Percentiles rank a stretch among this genome's conserved stretches.
phyloP scores from a whole-genome alignment of 2,797 vertebrate species.

The Clamator glandarius region DNA sequence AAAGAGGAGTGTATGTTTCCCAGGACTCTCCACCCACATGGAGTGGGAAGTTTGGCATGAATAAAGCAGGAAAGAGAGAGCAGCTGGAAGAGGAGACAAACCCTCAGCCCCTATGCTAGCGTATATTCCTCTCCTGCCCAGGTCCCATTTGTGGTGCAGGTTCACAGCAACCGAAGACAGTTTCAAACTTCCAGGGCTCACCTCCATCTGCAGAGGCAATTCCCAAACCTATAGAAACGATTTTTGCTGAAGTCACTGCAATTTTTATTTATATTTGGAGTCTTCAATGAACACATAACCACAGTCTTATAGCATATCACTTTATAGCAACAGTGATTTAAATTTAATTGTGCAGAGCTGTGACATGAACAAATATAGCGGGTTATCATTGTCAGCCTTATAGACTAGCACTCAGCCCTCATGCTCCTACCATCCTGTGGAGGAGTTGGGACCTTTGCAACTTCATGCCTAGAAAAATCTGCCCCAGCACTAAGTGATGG shows the following conservation, averaged over 20 bases:
- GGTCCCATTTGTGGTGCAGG: neutral
- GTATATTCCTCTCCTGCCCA: neutral
- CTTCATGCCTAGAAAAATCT: neutral
- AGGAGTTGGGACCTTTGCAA: neutral
- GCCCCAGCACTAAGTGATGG: neutral
- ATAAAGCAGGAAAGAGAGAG: neutral
- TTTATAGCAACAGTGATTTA: neutral
- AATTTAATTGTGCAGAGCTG: neutral
- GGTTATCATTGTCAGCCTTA: accelerated
- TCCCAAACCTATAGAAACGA: neutral
- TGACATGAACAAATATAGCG: neutral
- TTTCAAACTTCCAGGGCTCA: neutral
- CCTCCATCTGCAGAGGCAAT: neutral
- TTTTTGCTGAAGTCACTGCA: neutral
- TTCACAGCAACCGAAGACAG: neutral
- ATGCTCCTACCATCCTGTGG: neutral
- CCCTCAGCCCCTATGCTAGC: accelerated
- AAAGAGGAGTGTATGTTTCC: neutral
- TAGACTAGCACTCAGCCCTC: accelerated
- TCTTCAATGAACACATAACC: neutral
- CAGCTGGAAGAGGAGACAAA: neutral
- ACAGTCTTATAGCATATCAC: neutral
- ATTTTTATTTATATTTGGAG: neutral
- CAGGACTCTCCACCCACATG: neutral
- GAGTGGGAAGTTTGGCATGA: neutral